Evolutionary conservation across 2,113 vertebrate genomes (phyloP), one percentile per base, ranked within the genome.

Genomic region (Amphiprion ocellaris): DNA sequence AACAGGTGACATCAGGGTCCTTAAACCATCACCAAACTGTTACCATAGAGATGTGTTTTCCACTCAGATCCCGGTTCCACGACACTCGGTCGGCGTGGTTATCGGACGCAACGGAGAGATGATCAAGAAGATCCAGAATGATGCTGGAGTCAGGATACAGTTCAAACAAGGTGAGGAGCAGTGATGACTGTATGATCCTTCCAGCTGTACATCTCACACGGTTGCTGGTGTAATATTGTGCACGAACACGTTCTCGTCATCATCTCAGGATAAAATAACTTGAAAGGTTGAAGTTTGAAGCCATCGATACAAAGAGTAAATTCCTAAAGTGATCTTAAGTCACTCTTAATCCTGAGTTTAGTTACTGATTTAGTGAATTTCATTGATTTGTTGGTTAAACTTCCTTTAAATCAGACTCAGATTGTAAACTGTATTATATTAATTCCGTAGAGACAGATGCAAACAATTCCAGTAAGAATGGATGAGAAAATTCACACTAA

Each of bases 121-220:
- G 97, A 98, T 98, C 59, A 98, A 98, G 89, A 98, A 98, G 89
- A 97, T 97, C 74, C 97, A 98, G 94, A 97, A 95, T 0, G 97
- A 97, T 0, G 96, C 97, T 0, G 97, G 97, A 0, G 97, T 98
- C 46, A 95, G 96, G 87, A 98, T 98, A 89, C 97, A 98, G 92
- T 98, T 98, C 84, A 97, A 98, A 87, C 97, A 97, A 92, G 97
- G 97, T 44, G 14, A 12, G 41, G 11, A 12, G 2, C 41, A 15
- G 41, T 44, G 12, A 15, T 14, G 14, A 44, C 14, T 15, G 2
- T 15, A 15, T 14, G 14, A 44, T 14, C 4, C 14, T 44, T 15
- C 41, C 11, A 44, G 11, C 2, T 15, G 4, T 15, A 14, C 11
- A 44, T 44, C 1, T 44, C 17, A 16, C 1, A 4, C 3, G 30